Evolutionary conservation across 2,888 invertebrate species (phyloP).

Genomic region (Prenolepis imparis): DNA sequence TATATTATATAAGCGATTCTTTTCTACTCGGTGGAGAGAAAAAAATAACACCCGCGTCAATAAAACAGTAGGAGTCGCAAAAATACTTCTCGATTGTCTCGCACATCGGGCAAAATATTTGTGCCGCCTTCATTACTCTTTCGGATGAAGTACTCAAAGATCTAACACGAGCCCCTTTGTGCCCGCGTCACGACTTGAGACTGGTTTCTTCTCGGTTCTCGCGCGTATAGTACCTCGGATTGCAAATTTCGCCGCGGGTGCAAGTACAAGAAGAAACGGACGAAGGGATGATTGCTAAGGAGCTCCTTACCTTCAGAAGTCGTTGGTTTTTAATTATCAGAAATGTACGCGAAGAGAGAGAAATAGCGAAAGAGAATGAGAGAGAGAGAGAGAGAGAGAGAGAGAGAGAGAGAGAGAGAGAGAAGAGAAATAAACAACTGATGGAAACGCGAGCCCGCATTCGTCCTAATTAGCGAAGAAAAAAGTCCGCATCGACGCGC

Average conservation of each 20-base stretch:
- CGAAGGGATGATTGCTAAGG: constrained; percentile 51
- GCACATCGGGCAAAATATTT: constrained; percentile 30
- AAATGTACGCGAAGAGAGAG: constrained; percentile 32
- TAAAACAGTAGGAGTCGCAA: neutral
- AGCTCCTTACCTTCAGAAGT: constrained; percentile 55
- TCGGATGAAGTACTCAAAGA: constrained; percentile 38
- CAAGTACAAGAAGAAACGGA: constrained; percentile 53
- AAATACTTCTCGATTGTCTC: constrained; percentile 22
- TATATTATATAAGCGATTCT: neutral
- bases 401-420: constrained; percentile 34
- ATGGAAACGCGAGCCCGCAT: constrained; percentile 52
- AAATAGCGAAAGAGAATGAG: constrained; percentile 19
- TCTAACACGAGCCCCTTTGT: constrained; percentile 46
- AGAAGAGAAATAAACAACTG: constrained; percentile 46
- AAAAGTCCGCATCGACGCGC: constrained; percentile 56
- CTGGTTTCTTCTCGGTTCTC: constrained; percentile 64
- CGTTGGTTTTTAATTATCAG: constrained; percentile 65
- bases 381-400: constrained; percentile 26
- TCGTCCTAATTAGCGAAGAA: constrained; percentile 60
- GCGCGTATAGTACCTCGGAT: constrained; percentile 73
- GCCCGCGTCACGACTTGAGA: constrained; percentile 39
- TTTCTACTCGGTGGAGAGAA: neutral
- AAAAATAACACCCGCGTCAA: neutral
- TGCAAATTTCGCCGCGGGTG: constrained; percentile 82
- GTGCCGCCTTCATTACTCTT: constrained; percentile 39